These are phyloP conservation scores for Lithophane ornitopus DNA, from an alignment of 2,888 invertebrate species.

Conservation along the genomic window DNA sequence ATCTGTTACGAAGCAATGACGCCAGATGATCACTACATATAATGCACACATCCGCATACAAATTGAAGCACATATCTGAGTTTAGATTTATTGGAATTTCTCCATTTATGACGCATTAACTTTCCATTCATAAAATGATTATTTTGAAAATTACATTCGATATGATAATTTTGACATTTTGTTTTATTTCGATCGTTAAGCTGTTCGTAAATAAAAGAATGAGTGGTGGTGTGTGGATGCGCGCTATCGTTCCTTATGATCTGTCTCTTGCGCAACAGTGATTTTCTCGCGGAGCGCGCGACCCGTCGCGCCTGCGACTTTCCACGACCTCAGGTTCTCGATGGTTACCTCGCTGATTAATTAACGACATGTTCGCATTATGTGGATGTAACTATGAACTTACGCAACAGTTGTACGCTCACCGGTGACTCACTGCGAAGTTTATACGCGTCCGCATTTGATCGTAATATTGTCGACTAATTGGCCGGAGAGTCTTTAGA, in stretches of 20 bases:
- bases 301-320: slow-evolving; percentile 70
- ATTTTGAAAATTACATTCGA: slow-evolving; percentile 13
- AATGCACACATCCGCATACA: slow-evolving; percentile 54
- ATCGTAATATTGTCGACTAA: slow-evolving; percentile 28
- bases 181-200: slow-evolving; percentile 25
- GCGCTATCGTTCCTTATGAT: slow-evolving; percentile 56
- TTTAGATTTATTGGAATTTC: slow-evolving; percentile 51
- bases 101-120: slow-evolving; percentile 21
- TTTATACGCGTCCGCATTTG: slow-evolving; percentile 34
- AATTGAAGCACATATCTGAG: slow-evolving; percentile 43
- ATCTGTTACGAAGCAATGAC: slow-evolving; percentile 57
- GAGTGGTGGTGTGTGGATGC: slow-evolving; percentile 20
- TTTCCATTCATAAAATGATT: slow-evolving; percentile 34
- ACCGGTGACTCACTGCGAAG: slow-evolving; percentile 30
- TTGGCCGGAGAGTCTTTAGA: slow-evolving; percentile 8
- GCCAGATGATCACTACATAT: slow-evolving; percentile 43
- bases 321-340: slow-evolving; percentile 77
- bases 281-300: slow-evolving; percentile 72
- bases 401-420: slow-evolving; percentile 43
- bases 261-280: slow-evolving; percentile 67
- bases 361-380: slow-evolving; percentile 59
- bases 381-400: slow-evolving; percentile 50
- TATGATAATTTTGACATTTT: slow-evolving; percentile 35
- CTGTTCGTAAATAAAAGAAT: slow-evolving; percentile 21
- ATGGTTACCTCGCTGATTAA: slow-evolving; percentile 65